These are phyloP conservation scores for Gortyna flavago DNA, from an alignment of 2,888 invertebrate genomes.

Conservation along the genomic window DNA sequence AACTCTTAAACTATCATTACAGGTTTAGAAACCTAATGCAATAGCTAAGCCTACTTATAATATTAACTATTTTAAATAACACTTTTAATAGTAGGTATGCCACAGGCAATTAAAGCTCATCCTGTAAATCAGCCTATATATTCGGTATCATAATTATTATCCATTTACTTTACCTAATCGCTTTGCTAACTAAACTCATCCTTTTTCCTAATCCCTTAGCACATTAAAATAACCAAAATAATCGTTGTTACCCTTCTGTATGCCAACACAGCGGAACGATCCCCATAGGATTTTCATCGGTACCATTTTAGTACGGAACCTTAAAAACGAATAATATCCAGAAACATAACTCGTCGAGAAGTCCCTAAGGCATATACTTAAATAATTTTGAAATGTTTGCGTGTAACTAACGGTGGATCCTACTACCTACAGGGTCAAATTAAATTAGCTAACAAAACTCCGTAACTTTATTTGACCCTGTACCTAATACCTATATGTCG, in stretches of 20 bases:
- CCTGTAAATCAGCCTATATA: background rate
- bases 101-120: too few species aligned
- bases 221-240: slow-evolving; percentile 13
- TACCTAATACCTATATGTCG: too few species aligned
- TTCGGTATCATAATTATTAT: background rate
- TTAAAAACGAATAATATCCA: slow-evolving; percentile 33
- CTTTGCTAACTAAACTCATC: background rate
- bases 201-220: background rate
- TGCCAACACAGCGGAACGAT: background rate
- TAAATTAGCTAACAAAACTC: too few species aligned
- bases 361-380: slow-evolving; percentile 9
- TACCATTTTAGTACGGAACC: slow-evolving; percentile 21
- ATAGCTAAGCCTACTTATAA: too few species aligned
- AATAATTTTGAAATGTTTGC: slow-evolving; percentile 11
- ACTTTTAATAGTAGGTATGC: too few species aligned
- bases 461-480: too few species aligned
- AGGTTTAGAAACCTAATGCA: too few species aligned
- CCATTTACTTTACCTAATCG: background rate
- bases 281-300: slow-evolving; percentile 9
- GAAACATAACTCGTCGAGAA: slow-evolving; percentile 12
- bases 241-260: slow-evolving; percentile 1
- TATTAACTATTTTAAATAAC: too few species aligned
- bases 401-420: too few species aligned
- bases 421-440: too few species aligned
- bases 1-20: too few species aligned